A percentile compares a stretch with the other conserved stretches of the same genome.
phyloP scores from a whole-genome alignment of 1,140 invertebrate genomes.

The Drosophila ercepeae region DNA sequence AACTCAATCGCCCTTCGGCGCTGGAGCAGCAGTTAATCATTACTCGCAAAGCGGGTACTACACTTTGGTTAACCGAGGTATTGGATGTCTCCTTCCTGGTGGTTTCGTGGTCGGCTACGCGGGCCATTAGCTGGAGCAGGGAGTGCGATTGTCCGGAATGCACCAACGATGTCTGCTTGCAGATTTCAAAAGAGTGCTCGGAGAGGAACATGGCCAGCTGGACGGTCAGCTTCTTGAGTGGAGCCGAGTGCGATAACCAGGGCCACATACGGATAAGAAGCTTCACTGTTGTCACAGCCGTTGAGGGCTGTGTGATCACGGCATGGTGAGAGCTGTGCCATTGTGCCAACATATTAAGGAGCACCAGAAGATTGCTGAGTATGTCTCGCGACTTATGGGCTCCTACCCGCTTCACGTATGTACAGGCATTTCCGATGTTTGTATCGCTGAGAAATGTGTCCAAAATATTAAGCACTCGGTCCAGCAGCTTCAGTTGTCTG shows the following conservation, averaged over 20 bases:
- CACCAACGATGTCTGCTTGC: conserved; percentile 55
- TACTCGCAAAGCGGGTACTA: conserved; percentile 49
- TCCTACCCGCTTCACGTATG: conserved; percentile 70
- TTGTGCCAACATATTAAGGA: conserved; percentile 58
- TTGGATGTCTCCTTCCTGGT: conserved; percentile 43
- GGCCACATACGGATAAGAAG: conserved; percentile 67
- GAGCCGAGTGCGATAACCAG: conserved; percentile 64
- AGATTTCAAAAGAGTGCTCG: conserved; percentile 71
- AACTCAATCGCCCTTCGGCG: conserved; percentile 56
- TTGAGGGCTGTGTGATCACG: conserved; percentile 38
- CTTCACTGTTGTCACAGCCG: conserved; percentile 23
- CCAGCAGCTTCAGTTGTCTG: conserved; percentile 29
- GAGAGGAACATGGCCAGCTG: conserved; percentile 58
- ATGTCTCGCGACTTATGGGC: conserved; percentile 63
- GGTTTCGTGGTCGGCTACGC: conserved; percentile 63
- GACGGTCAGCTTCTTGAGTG: conserved; percentile 53
- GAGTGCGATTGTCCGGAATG: conserved; percentile 47
- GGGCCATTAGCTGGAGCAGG: conserved; percentile 63
- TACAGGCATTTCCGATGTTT: conserved; percentile 44
- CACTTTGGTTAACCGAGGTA: background rate
- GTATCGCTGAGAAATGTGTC: conserved; percentile 56
- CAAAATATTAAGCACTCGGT: conserved; percentile 40
- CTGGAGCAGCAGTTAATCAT: conserved; percentile 74
- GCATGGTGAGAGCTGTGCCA: conserved; percentile 55
- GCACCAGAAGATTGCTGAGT: conserved; percentile 56